Evolutionary conservation across 1,140 invertebrate genomes (phyloP), one percentile per base, ranked within the genome.

Genomic region (Papilio xuthus): DNA sequence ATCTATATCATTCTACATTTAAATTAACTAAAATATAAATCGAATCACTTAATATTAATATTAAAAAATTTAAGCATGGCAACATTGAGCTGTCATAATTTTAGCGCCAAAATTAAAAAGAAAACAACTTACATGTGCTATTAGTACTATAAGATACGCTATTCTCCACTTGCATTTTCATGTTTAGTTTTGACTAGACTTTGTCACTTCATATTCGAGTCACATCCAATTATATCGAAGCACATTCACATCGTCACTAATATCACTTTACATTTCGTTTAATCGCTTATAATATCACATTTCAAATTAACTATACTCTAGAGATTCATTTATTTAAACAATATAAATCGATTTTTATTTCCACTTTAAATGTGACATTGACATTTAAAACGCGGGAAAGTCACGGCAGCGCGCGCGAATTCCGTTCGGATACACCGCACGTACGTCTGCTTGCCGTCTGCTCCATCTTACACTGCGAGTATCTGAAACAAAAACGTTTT

Each of bases 91-190:
- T 76, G 53, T 63, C 53, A 76, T 13, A 10, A 26, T 32, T 76
- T 63, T 60, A 50, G 26, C 74, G 56, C 37, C 28, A n/a, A 76
- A 76, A 76, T 15, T 41, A 4, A 15, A 63, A 15, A 63, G 20
- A 63, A 63, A 76, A 47, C 15, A 76, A 93, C 91, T 93, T 88
- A 93, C 91, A 93, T 90, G 91, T 87, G 82, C 77, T 88, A 87
- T 85, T 91, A 84, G 84, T 88, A 71, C 50, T 85, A 86, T 92
- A 92, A 82, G 85, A 88, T 32, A 92, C 89, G 88, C 84, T 87
- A 86, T 89, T 93, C 78, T 93, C 91, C 85, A 93, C 90, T 85
- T 93, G 90, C 86, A 93, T 93, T 81, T 90, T 89, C 91, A 93
- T 92, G 81, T 84, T 88, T 86, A 77, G 32, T 75, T 23, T 78